Conservation (phyloP, 2,888 invertebrate species). For the Drosophila setosimentum region DNA sequence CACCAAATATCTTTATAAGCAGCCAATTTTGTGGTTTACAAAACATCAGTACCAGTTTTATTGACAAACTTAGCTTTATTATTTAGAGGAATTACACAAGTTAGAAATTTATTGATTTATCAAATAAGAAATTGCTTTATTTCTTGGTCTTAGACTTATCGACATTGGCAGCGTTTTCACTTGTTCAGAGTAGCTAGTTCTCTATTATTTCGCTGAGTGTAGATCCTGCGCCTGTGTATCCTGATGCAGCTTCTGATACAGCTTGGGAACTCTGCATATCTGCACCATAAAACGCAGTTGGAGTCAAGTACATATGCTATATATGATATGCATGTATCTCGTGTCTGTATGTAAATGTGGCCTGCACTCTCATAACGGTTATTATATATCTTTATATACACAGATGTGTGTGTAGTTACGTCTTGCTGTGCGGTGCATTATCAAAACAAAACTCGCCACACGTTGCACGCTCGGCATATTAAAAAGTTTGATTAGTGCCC, state of each 20-base stretch:
- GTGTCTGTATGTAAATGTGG: slow-evolving; percentile 13
- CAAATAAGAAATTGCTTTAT: neutral
- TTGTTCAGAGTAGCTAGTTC: neutral
- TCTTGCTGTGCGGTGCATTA: slow-evolving; percentile 35
- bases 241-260: slow-evolving; percentile 3
- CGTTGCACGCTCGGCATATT: slow-evolving; percentile 71
- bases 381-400: slow-evolving; percentile 4
- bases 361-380: slow-evolving; percentile 27
- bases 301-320: slow-evolving; percentile 56
- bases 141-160: neutral
- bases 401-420: neutral
- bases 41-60: too few species aligned
- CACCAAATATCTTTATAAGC: too few species aligned
- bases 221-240: neutral
- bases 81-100: too few species aligned
- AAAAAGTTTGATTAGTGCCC: slow-evolving; percentile 77
- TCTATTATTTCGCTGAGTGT: neutral
- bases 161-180: neutral
- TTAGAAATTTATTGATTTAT: neutral
- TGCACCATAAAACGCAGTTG: slow-evolving; percentile 67
- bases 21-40: too few species aligned
- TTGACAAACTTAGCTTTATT: too few species aligned
- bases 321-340: slow-evolving; percentile 33
- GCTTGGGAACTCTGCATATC: slow-evolving; percentile 30
- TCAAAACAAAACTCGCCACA: slow-evolving; percentile 73